A percentile compares a stretch with the other conserved stretches of the same genome.
phyloP scores from a whole-genome alignment of 2,113 vertebrate species.

The Grammomys dolichurus region DNA sequence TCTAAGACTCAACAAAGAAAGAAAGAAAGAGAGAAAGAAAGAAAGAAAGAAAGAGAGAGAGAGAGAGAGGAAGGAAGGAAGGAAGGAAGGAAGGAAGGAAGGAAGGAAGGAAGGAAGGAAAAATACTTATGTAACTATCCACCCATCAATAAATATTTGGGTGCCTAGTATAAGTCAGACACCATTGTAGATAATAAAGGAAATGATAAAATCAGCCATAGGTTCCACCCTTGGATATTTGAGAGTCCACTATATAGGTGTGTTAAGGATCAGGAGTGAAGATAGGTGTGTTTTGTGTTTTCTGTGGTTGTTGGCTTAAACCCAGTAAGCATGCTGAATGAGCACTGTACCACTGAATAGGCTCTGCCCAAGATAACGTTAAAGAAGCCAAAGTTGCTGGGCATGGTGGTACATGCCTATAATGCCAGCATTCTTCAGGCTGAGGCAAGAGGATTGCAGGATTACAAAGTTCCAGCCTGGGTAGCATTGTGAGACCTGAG shows the following conservation, averaged over 20 bases:
- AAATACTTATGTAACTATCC: neutral
- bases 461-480: neutral
- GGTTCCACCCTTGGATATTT: constrained; percentile 13
- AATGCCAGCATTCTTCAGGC: neutral
- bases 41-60: too few relatives aligned
- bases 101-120: neutral
- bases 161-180: neutral
- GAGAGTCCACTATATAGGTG: neutral
- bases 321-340: neutral
- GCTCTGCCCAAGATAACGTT: neutral
- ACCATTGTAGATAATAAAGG: constrained; percentile 26
- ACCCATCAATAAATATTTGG: neutral
- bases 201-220: constrained; percentile 14
- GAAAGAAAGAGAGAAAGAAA: neutral
- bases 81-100: neutral
- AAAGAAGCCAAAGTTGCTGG: neutral
- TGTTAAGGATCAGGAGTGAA: neutral
- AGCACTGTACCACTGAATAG: neutral
- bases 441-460: neutral
- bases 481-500: neutral
- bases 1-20: neutral
- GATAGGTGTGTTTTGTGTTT: neutral
- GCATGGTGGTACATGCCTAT: too few relatives aligned
- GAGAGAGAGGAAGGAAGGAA: neutral
- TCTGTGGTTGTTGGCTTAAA: neutral